Evolutionary conservation across 2,888 invertebrate species (phyloP).

Genomic region (Gortyna flavago): DNA sequence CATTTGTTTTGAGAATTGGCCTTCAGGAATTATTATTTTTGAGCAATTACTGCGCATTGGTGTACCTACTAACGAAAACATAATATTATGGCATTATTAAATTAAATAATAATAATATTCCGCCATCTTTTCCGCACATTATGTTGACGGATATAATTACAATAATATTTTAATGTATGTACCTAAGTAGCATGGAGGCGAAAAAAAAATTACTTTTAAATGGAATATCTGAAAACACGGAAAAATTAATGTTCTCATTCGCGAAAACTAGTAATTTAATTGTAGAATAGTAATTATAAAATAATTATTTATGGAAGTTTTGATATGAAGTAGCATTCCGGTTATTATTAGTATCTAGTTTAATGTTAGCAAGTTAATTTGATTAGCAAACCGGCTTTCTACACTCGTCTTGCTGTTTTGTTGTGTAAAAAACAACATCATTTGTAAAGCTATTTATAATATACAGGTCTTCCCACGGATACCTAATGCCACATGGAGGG

Average conservation of each 20-base stretch:
- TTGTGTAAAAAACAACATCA: neutral
- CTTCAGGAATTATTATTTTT: neutral
- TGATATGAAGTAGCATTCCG: conserved; percentile 7
- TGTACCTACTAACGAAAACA: conserved; percentile 21
- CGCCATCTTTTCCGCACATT: conserved; percentile 19
- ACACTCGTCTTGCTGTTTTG: neutral
- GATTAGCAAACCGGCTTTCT: conserved; percentile 37
- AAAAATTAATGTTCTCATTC: conserved; percentile 1
- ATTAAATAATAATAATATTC: conserved; percentile 22
- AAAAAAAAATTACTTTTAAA: conserved; percentile 26
- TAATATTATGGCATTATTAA: conserved; percentile 10
- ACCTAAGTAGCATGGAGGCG: no score
- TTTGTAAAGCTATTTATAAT: neutral
- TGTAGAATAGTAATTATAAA: conserved; percentile 18
- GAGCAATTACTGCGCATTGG: neutral
- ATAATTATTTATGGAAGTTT: conserved; percentile 17
- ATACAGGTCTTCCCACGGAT: no score
- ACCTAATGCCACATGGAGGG: no score
- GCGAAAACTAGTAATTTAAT: conserved; percentile 14
- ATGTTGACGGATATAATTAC: neutral
- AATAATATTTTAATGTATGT: neutral
- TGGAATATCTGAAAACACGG: neutral
- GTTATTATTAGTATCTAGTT: neutral
- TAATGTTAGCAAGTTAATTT: conserved; percentile 10
- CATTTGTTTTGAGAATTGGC: no score